phyloP scores from a whole-genome alignment of 2,113 vertebrate species.

The Pachycephala philippinensis region DNA sequence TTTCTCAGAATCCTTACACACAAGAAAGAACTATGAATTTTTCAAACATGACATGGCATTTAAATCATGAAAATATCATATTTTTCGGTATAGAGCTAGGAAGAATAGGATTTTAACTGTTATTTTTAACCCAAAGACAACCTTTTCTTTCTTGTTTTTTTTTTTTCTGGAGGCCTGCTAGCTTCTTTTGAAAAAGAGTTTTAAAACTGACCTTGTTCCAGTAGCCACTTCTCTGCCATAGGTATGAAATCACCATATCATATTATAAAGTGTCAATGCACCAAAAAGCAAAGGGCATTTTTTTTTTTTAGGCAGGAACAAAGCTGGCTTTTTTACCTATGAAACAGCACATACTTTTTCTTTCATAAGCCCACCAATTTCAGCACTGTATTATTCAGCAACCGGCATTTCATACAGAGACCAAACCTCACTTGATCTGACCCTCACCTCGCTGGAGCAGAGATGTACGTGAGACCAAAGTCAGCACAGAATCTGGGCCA shows the following conservation, averaged over 20 bases:
- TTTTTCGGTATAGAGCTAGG: neutral
- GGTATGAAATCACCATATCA: neutral
- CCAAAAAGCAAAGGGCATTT: conserved; percentile 28
- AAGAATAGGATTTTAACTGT: neutral
- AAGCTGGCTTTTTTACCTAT: neutral
- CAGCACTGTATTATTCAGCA: neutral
- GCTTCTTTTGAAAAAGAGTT: conserved; percentile 16
- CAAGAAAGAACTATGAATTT: neutral
- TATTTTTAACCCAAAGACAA: neutral
- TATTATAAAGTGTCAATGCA: conserved; percentile 25
- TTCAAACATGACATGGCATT: neutral
- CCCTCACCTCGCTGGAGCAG: neutral
- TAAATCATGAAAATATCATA: neutral
- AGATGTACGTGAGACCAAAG: neutral
- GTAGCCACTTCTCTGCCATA: neutral
- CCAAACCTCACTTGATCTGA: neutral
- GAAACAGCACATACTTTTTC: neutral
- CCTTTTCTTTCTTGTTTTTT: neutral
- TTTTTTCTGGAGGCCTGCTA: neutral
- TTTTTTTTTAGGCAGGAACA: neutral
- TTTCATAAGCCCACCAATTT: neutral
- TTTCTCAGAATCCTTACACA: neutral
- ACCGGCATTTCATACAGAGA: neutral
- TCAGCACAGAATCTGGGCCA: neutral
- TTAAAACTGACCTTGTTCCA: conserved; percentile 37